Conservation (phyloP, 2,888 invertebrate genomes). For the Empis stercorea region DNA sequence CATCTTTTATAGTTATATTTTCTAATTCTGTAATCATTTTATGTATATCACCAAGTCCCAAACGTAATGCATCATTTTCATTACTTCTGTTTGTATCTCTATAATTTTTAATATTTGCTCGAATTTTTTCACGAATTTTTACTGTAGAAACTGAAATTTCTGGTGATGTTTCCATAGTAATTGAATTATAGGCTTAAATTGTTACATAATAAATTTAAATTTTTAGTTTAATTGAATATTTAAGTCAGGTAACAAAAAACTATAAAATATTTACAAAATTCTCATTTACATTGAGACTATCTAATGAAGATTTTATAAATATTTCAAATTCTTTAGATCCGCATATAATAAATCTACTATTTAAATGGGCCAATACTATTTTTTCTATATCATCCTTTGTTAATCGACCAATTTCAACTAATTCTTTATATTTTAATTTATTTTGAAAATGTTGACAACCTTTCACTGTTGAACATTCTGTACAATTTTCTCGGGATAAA, state of each 20-base stretch:
- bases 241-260: too few relatives aligned
- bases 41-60: constrained; percentile 28
- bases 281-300: too few relatives aligned
- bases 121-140: constrained; percentile 20
- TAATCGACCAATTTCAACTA: constrained; percentile 3
- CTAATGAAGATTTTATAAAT: too few relatives aligned
- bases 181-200: too few relatives aligned
- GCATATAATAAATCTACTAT: too few relatives aligned
- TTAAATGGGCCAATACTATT: too few relatives aligned
- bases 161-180: too few relatives aligned
- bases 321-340: too few relatives aligned
- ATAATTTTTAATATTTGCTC: constrained; percentile 20
- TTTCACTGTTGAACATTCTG: constrained; percentile 4
- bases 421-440: constrained; percentile 25
- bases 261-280: too few relatives aligned
- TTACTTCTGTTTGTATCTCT: constrained; percentile 21
- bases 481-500: constrained; percentile 35
- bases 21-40: constrained; percentile 23
- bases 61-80: constrained; percentile 24
- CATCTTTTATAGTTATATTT: constrained; percentile 25
- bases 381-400: too few relatives aligned
- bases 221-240: too few relatives aligned
- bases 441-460: constrained; percentile 18
- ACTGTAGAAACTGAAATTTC: background rate
- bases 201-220: too few relatives aligned